phyloP scores from a whole-genome alignment of 2,113 vertebrate species.

The Beaufortia kweichowensis region DNA sequence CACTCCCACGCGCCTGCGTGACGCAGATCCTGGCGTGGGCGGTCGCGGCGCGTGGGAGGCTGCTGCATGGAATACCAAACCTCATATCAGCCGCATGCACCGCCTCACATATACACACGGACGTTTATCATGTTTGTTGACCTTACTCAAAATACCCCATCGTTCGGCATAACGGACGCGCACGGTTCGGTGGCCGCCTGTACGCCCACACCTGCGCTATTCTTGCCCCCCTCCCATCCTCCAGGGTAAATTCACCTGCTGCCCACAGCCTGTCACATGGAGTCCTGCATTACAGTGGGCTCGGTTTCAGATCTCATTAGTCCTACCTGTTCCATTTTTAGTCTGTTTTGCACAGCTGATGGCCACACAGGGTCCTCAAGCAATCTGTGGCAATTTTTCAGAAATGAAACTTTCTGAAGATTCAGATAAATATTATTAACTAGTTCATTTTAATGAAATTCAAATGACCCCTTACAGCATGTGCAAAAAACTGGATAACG shows the following conservation, averaged over 20 bases:
- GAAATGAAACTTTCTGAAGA: neutral
- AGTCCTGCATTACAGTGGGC: slow-evolving; percentile 32
- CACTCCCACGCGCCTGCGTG: slow-evolving; percentile 73
- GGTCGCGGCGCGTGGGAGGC: slow-evolving; percentile 66
- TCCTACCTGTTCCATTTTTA: slow-evolving; percentile 18
- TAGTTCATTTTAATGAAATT: no score
- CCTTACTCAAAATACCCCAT: slow-evolving; percentile 38
- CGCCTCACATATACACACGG: slow-evolving; percentile 35
- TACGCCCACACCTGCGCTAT: slow-evolving; percentile 49
- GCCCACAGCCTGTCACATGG: slow-evolving; percentile 18
- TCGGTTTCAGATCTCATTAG: slow-evolving; percentile 23
- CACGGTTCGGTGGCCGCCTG: slow-evolving; percentile 35
- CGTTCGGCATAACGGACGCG: slow-evolving; percentile 11
- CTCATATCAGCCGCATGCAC: slow-evolving; percentile 49
- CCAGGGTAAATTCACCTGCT: slow-evolving; percentile 43
- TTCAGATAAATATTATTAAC: neutral
- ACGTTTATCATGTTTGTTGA: slow-evolving; percentile 40
- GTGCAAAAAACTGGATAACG: no score
- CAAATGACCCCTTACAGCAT: no score
- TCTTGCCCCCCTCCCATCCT: slow-evolving; percentile 41
- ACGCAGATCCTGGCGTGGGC: slow-evolving; percentile 77
- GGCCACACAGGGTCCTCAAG: neutral
- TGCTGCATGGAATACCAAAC: slow-evolving; percentile 62
- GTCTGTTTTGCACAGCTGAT: neutral
- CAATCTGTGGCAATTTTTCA: no score